Base-by-base conservation (phyloP, 2,797 vertebrate genomes). In the Chloroceryle inda region DNA sequence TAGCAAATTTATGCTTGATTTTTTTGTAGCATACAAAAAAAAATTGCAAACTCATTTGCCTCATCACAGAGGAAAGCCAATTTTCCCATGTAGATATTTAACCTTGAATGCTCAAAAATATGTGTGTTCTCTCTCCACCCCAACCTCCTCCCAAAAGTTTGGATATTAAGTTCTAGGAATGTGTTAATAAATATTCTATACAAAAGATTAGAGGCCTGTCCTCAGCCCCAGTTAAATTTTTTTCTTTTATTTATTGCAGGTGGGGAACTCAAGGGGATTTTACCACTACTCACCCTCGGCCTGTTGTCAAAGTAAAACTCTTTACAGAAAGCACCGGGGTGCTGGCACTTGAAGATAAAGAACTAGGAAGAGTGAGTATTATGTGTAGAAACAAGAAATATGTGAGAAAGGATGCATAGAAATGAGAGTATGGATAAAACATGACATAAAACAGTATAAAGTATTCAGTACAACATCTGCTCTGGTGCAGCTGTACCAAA, bases 211-310 rank as follows among this genome's bases (percentile, higher is more conserved):
- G 37, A 44, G 67, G 13, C 38, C 50, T 50, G 67, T 94, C 42
- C 52, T 80, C 29, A 74, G 40, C 33, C 52, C 66, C 80, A 49
- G 75, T 64, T 93, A 69, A 89, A 72, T 84, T 89, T 38, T 93
- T 8, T 85, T 89, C 10, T 55, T 94, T 96, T 78, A 17, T 98
- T 98, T 83, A 15, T 98, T 98, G 49, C 98, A 99, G 99, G 91
- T 99, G 99, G 99, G 99, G 99, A 75, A 99, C 99, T 35, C 99
- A 99, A 98, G 99, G 99, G 26, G 99, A 99, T 98, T 99, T 99
- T 95, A 99, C 98, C 83, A 99, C 99, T 2, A 99, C 99, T 63
- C 99, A 99, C 78, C 99, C 99, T 49, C 98, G 99, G 27, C 99
- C 99, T 53, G 98, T 98, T n/a, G 99, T 99, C 95, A 99, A 99